Percentiles rank a stretch among this genome's conserved stretches.
phyloP scores from a whole-genome alignment of 2,797 vertebrate species.

The Fundulus diaphanus region DNA sequence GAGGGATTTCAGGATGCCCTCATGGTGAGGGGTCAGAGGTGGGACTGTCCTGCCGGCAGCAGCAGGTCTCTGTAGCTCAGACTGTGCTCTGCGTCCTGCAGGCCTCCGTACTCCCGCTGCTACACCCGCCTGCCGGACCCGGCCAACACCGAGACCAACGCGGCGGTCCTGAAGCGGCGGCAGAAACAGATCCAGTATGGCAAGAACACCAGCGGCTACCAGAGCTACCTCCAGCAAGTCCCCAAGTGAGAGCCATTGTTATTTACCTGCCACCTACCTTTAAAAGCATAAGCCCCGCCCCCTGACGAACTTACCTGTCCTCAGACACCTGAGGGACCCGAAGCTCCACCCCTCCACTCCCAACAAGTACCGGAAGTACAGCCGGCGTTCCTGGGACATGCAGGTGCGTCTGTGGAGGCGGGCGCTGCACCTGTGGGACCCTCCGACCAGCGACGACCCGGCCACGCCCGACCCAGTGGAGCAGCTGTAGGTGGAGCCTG shows the following conservation, averaged over 20 bases:
- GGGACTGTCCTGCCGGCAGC: background rate
- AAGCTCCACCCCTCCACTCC: constrained; percentile 87
- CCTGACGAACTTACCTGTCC: background rate
- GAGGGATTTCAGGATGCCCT: too few species aligned
- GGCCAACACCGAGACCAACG: constrained; percentile 81
- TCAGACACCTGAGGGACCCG: constrained; percentile 78
- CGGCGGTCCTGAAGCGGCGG: constrained; percentile 78
- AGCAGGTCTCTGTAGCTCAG: background rate
- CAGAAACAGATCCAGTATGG: constrained; percentile 91
- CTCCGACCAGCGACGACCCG: constrained; percentile 49
- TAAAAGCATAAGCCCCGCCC: background rate
- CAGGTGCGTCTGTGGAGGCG: constrained; percentile 88
- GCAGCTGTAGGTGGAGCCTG: constrained; percentile 73
- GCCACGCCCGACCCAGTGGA: constrained; percentile 74
- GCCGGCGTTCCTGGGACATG: constrained; percentile 88
- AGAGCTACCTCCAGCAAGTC: constrained; percentile 85
- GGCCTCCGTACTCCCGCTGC: constrained; percentile 43
- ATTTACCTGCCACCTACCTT: background rate
- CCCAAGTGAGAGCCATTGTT: constrained; percentile 77
- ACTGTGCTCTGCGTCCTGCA: constrained; percentile 9
- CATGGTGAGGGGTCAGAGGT: background rate
- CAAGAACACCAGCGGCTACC: constrained; percentile 87
- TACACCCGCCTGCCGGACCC: constrained; percentile 66
- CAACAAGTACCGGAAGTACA: constrained; percentile 89
- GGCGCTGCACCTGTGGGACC: constrained; percentile 87